Base-by-base conservation (phyloP, 2,888 invertebrate species). In the Steinernema hermaphroditum region DNA sequence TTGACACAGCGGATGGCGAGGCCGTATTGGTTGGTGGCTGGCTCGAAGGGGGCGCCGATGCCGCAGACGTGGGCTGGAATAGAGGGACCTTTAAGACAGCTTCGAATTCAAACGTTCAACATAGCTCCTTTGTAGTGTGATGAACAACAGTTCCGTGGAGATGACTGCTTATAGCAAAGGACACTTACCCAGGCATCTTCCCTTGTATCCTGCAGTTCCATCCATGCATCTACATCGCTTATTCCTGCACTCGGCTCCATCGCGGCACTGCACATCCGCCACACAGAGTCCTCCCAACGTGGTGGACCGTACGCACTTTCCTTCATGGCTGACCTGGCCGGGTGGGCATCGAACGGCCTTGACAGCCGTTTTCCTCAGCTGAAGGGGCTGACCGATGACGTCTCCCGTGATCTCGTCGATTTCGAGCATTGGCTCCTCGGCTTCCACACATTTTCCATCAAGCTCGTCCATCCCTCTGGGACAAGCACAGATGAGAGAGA, bases 181-280 rank as follows among this genome's bases (percentile, higher is more conserved):
- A 57, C 29, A 57, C 76, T 73, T 72, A 79, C 81, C 80, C 50
- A 82, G 62, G 74, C 83, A 83, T 34, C 79, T 71, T 16, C 78
- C 78, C 22, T 80, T 76, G 73, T 77, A 82, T 12, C 82, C 83
- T 9, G 81, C 80, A 46, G 74, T 77, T 54, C 78, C 77, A 24
- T 74, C 69, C 0, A 76, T 76, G 73, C 83, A 83, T 44, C 73
- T 19, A 72, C 83, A 82, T 29, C 27, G 46, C 12, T 75, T 76
- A 0, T 50, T 46, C 14, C 54, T 34, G 50, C 83, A 83, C 14
- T 57, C 44, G 4, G 81, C 76, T n/a, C 83, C 82, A 54, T 79
- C 76, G 24, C 46, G 46, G 50, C 83, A 83, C 72, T 83, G 83
- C 37, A 77, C 77, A 24, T 74, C 69, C 29, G 72, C 50, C 34